A percentile compares a stretch with the other conserved stretches of the same genome.
phyloP scores from a whole-genome alignment of 2,113 vertebrate genomes.

The Cinclus mexicanus region DNA sequence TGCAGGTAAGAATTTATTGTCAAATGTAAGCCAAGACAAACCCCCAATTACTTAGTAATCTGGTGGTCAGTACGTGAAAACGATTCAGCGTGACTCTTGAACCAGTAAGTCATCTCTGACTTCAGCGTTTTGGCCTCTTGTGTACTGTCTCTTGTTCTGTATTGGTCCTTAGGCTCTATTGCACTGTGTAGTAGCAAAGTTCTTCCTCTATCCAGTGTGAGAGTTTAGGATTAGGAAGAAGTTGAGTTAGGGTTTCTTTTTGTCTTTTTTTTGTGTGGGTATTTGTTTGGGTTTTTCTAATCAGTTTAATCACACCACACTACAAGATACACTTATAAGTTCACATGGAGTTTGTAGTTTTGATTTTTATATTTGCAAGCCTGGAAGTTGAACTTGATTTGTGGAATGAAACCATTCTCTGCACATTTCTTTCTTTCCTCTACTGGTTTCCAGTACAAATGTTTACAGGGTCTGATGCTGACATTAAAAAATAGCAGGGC shows the following conservation, averaged over 20 bases:
- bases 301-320: neutral
- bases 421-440: neutral
- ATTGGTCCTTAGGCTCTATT: accelerated
- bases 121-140: neutral
- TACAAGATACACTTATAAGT: neutral
- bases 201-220: neutral
- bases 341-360: neutral
- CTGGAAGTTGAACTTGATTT: neutral
- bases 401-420: neutral
- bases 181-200: neutral
- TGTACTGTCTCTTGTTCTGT: neutral
- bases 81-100: neutral
- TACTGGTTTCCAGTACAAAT: accelerated
- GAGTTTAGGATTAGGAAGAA: neutral
- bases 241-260: neutral
- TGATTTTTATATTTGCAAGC: neutral
- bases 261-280: neutral
- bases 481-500: neutral
- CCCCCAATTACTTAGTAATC: neutral
- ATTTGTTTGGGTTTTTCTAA: neutral
- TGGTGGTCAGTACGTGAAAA: neutral
- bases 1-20: slow-evolving; percentile 29
- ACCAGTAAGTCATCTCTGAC: neutral
- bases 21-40: neutral
- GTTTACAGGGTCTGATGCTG: neutral